These are phyloP conservation scores for Serilophus lunatus DNA, from an alignment of 2,113 vertebrate genomes.

Conservation along the genomic window DNA sequence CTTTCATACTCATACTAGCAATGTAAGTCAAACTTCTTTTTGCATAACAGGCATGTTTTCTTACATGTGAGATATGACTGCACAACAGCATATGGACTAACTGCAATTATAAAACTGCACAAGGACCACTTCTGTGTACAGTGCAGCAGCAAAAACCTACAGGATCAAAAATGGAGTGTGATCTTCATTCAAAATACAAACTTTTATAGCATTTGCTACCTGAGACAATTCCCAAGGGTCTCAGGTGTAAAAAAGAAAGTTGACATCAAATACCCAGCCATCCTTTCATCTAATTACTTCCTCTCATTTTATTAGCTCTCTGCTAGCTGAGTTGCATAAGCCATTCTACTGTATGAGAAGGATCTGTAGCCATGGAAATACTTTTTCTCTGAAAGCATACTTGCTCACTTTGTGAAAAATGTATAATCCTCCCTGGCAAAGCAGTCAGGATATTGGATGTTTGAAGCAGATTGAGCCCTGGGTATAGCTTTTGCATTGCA, in stretches of 20 bases:
- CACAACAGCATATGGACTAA: neutral
- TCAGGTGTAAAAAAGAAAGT: neutral
- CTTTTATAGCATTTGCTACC: neutral
- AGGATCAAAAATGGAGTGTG: neutral
- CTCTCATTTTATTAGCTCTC: constrained; percentile 37
- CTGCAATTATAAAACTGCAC: neutral
- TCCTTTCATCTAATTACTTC: constrained; percentile 46
- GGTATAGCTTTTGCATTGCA: neutral
- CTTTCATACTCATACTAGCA: neutral
- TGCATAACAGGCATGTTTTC: neutral
- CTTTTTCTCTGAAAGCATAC: constrained; percentile 21
- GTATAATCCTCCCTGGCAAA: constrained; percentile 21
- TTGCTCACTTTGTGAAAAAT: constrained; percentile 21
- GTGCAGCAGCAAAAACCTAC: neutral
- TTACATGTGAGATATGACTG: neutral
- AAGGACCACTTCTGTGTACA: neutral
- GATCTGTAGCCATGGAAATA: constrained; percentile 64
- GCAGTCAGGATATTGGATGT: neutral
- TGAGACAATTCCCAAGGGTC: neutral
- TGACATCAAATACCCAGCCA: constrained; percentile 19
- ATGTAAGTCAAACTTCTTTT: neutral
- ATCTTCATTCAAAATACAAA: neutral
- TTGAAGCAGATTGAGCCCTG: constrained; percentile 6
- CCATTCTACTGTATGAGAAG: neutral
- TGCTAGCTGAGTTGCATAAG: constrained; percentile 2